Base-by-base conservation (phyloP, 2,888 invertebrate species). In the Apoderus coryli region DNA sequence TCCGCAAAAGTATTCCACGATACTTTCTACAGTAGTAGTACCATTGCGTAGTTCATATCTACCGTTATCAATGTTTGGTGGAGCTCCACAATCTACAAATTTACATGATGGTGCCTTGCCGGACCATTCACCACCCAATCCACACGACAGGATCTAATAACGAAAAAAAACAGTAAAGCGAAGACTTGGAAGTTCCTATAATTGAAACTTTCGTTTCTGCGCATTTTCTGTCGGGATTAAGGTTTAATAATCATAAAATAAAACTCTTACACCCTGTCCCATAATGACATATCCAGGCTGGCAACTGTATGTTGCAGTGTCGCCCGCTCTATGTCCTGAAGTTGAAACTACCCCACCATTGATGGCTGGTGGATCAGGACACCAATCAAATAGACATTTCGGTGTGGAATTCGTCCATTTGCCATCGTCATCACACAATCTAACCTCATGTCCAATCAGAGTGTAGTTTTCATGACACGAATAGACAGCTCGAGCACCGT, bases 401-500 rank as follows among this genome's bases (percentile, higher is more conserved):
- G 88, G 84, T 4, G 76, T 66, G 32, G 73, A 71, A 0, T 79
- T 81, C 25, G 71, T 73, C 88, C 88, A 88, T 27, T 65, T 56
- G 0, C 78, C 84, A 22, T 70, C 69, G 34, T 77, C 71, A 0
- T 69, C 69, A 48, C 89, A 89, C n/a, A 63, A 61, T 12, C 86
- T 61, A 36, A 69, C 69, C 26, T 70, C 66, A 40, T 63, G 71
- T 0, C 88, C 88, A 4, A 80, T 76, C 3, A 89, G 60, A 0
- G 88, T 89, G 55, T 84, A 81, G 53, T 90, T 89, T 47, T 78
- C 76, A 34, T 77, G 72, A 48, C 90, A 90, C 4, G 69, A 65
- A 54, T 85, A 89, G 3, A 69, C 54, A 1, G 79, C 84, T 29
- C 67, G 62, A 0, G 85, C 82, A 0, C 79, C 82, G 52, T 76